Base-by-base conservation (phyloP, 2,113 vertebrate genomes). In the Ramphastos sulfuratus region DNA sequence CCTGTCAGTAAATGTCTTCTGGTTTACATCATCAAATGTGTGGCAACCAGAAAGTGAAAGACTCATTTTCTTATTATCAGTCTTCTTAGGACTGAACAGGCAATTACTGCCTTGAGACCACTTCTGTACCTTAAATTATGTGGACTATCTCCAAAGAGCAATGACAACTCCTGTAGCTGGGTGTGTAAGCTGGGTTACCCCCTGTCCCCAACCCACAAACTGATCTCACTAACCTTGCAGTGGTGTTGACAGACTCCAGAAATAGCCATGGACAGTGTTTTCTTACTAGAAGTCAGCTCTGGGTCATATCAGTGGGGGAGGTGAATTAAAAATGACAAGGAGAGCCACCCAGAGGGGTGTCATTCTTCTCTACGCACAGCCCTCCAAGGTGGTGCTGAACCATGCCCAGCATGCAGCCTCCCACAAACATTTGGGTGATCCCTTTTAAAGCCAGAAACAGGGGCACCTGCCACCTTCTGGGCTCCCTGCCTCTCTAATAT, bases 171-270 rank as follows among this genome's bases (percentile, higher is more conserved):
- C 42, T 24, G 71, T 80, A 89, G 20, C 37, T 91, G 50, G 15
- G 28, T 92, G 28, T 92, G 52, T 65, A 75, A 89, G 50, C 64
- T 87, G 69, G 52, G 60, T 78, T 95, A 83, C 94, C 50, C 50
- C 91, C 85, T 84, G 60, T 61, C 4, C 6, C 50, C 25, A 2
- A 54, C 82, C 72, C 85, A 46, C 61, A 71, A 24, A 90, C 69
- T n/a, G 61, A 66, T 91, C 85, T 90, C 90, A 84, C 65, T 94
- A 94, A 91, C 85, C 69, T 73, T 2, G 11, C 25, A 31, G 48
- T 33, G 66, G 58, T 92, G 93, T 50, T 89, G 89, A 96, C 85
- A 96, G 94, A 73, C 87, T 93, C 95, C 92, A 93, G 85, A 96
- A 94, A 96, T 88, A 96, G 73, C 70, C 46, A 20, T 19, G 69